These are phyloP conservation scores for Sphecodes monilicornis DNA, from an alignment of 2,888 invertebrate species.

Conservation along the genomic window DNA sequence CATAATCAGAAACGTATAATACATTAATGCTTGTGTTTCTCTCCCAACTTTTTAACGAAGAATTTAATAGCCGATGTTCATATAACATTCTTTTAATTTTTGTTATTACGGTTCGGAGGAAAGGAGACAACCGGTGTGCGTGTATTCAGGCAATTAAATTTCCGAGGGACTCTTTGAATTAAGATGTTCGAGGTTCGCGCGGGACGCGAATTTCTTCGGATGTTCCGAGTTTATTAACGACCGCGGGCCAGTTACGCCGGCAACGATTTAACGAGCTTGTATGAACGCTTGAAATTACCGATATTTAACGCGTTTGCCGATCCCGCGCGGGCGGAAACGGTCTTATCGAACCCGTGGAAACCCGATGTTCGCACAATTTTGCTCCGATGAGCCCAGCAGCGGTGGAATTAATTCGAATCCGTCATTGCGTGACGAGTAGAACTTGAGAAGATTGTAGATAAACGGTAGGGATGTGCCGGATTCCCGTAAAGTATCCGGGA, in stretches of 20 bases:
- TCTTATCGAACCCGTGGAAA: conserved; percentile 28
- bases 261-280: conserved; percentile 42
- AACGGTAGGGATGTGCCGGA: no score
- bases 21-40: not conserved
- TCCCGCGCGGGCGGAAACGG: conserved; percentile 27
- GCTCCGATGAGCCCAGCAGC: conserved; percentile 35
- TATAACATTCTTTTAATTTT: not conserved
- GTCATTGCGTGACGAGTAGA: no score
- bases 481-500: no score
- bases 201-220: conserved; percentile 1
- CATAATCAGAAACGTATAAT: not conserved
- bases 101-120: not conserved
- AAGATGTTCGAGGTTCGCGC: conserved; percentile 17
- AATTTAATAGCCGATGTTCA: not conserved
- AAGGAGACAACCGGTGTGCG: not conserved
- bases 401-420: conserved; percentile 37
- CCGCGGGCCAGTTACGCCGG: conserved; percentile 25
- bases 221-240: conserved; percentile 37
- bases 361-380: conserved; percentile 23
- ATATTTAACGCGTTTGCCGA: conserved; percentile 50
- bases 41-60: not conserved
- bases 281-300: conserved; percentile 32
- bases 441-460: no score
- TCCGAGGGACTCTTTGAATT: not conserved
- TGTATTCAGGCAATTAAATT: not conserved